Base-by-base conservation (phyloP, 2,888 invertebrate species). In the Willowsia nigromaculata region DNA sequence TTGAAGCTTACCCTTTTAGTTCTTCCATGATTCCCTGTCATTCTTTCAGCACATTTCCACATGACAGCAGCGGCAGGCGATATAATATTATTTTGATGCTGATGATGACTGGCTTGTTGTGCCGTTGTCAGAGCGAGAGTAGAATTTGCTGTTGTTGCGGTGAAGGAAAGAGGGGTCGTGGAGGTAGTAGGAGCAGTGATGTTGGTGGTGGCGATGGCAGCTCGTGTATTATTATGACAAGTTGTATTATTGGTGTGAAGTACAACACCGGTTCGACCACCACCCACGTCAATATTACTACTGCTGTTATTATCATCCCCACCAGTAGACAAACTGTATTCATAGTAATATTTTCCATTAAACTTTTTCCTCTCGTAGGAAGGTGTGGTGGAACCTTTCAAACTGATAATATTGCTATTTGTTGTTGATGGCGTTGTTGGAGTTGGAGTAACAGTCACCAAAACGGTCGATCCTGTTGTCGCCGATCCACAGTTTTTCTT, bases 1-100 rank as follows among this genome's bases (percentile, higher is more conserved):
- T 37, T 11, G 33, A 1, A 11, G 53, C 92, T 91, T 92, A 92
- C 92, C 91, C 92, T 89, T 86, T 92, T 92, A 18, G 91, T 90
- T 87, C 90, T 90, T 84, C 91, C 91, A 59, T 90, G 91, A 90
- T 59, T 84, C 15, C 83, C 88, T 76, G 83, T 91, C 91, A 92
- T 91, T 91, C 85, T 89, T 82, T 91, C 91, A 47, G 90, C 90
- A 82, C 91, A 90, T 82, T 92, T 92, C 91, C 91, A 92, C 91
- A 92, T 91, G 90, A 91, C 90, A 82, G 91, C 90, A 81, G 91
- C 91, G 84, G 90, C 90, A 90, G 83, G 30, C 50, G 71, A 27
- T 13, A n/a, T 15, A 68, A 13, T 68, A 68, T 18, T 68, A 37
- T 37, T 68, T 13, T 25, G 22, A 37, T 33, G 68, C 6, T 22